phyloP scores from a whole-genome alignment of 1,140 invertebrate genomes.

The Micrasema minimum region DNA sequence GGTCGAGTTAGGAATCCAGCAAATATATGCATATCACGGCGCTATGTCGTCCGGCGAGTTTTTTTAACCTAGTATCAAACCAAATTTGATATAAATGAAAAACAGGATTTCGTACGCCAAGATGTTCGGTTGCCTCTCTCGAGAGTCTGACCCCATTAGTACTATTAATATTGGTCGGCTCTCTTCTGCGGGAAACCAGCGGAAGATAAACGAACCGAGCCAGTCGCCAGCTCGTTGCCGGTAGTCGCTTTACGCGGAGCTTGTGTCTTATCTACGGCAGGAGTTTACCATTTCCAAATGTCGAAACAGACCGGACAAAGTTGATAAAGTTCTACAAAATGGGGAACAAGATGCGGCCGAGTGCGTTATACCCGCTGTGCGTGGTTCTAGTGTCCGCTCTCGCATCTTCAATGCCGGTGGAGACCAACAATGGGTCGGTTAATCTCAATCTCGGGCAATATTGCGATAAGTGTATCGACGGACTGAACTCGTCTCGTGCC shows the following conservation, averaged over 20 bases:
- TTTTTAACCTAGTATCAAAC: constrained; percentile 38
- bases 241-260: constrained; percentile 23
- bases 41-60: constrained; percentile 45
- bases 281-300: constrained; percentile 9
- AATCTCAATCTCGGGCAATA: constrained; percentile 46
- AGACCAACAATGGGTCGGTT: constrained; percentile 36
- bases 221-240: constrained; percentile 44
- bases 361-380: constrained; percentile 20
- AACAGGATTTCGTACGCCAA: constrained; percentile 49
- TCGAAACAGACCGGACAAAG: background rate
- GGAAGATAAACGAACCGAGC: constrained; percentile 31
- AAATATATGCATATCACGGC: constrained; percentile 30
- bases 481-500: constrained; percentile 33
- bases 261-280: constrained; percentile 25
- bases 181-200: constrained; percentile 23
- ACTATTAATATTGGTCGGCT: constrained; percentile 22
- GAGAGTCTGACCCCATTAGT: constrained; percentile 47
- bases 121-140: constrained; percentile 29
- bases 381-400: constrained; percentile 24
- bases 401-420: background rate
- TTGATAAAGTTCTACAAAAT: constrained; percentile 28
- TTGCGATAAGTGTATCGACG: constrained; percentile 50
- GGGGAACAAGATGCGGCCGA: background rate
- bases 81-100: constrained; percentile 43
- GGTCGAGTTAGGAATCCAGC: constrained; percentile 20